phyloP scores from a whole-genome alignment of 2,113 vertebrate genomes.

The Pterophyllum scalare region DNA sequence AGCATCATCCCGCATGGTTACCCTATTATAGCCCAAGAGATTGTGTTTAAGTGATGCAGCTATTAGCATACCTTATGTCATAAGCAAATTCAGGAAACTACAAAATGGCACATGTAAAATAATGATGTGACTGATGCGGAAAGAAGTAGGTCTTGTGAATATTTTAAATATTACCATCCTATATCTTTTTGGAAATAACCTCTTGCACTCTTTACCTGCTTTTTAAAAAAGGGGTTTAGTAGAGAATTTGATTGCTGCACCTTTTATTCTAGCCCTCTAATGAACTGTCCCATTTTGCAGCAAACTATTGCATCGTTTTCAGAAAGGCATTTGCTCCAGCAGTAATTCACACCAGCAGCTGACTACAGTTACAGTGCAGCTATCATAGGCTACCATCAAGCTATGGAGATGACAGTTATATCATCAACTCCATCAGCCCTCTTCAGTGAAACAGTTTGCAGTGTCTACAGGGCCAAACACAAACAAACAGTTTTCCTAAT shows the following conservation, averaged over 20 bases:
- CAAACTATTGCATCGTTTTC: conserved; percentile 28
- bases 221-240: conserved; percentile 9
- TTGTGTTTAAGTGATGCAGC: conserved; percentile 43
- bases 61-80: conserved; percentile 43
- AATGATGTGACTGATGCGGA: conserved; percentile 17
- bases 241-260: conserved; percentile 31
- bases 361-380: conserved; percentile 40
- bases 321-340: conserved; percentile 27
- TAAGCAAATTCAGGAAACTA: conserved; percentile 38
- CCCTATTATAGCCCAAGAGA: conserved; percentile 43
- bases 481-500: conserved; percentile 72
- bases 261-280: conserved; percentile 36
- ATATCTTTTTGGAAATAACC: conserved; percentile 21
- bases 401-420: conserved; percentile 74
- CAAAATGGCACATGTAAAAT: conserved; percentile 33
- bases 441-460: conserved; percentile 67
- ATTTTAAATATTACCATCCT: conserved; percentile 13
- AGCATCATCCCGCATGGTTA: conserved; percentile 52
- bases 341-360: conserved; percentile 32
- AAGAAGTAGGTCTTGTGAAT: conserved; percentile 16
- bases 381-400: conserved; percentile 63
- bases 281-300: conserved; percentile 40
- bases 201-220: background rate
- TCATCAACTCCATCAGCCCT: conserved; percentile 68
- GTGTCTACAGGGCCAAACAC: conserved; percentile 64